A percentile compares a stretch with the other conserved stretches of the same genome.
These are phyloP conservation scores for Lepidurus apus DNA, from an alignment of 1,140 invertebrate species.

Conservation along the genomic window DNA sequence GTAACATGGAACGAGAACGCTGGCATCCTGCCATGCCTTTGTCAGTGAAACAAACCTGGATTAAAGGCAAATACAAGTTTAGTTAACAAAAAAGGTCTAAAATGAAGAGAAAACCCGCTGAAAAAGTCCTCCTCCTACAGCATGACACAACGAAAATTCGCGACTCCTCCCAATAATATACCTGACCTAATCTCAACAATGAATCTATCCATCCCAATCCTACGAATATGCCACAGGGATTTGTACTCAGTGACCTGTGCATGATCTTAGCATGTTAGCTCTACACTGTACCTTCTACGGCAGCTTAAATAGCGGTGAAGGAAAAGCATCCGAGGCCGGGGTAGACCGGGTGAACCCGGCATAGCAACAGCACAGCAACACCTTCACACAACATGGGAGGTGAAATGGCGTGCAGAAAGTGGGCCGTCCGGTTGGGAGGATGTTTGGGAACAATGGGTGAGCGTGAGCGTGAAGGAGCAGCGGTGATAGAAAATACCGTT, in stretches of 20 bases:
- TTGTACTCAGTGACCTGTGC: not conserved
- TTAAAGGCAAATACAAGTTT: not conserved
- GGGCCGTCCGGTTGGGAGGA: not conserved
- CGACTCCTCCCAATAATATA: not conserved
- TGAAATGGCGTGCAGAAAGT: not conserved
- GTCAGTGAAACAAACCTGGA: not conserved
- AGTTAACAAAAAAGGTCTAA: not conserved
- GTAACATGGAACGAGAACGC: conserved; percentile 16
- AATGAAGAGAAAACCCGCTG: not conserved
- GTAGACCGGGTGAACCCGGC: not conserved
- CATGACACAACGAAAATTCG: not conserved
- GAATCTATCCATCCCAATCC: not conserved
- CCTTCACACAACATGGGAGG: not conserved
- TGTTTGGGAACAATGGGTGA: not conserved
- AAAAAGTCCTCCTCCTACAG: not conserved
- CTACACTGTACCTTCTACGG: not conserved
- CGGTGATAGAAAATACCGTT: not conserved
- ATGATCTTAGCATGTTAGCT: not conserved
- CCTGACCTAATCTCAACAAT: not conserved
- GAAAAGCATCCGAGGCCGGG: not conserved
- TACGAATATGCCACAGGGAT: not conserved
- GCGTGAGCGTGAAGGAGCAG: not conserved
- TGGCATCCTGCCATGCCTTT: not conserved
- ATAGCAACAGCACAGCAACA: not conserved
- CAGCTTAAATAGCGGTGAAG: not conserved